These are phyloP conservation scores for Drosophila nebulosa DNA, from an alignment of 1,140 invertebrate genomes.

Conservation along the genomic window DNA sequence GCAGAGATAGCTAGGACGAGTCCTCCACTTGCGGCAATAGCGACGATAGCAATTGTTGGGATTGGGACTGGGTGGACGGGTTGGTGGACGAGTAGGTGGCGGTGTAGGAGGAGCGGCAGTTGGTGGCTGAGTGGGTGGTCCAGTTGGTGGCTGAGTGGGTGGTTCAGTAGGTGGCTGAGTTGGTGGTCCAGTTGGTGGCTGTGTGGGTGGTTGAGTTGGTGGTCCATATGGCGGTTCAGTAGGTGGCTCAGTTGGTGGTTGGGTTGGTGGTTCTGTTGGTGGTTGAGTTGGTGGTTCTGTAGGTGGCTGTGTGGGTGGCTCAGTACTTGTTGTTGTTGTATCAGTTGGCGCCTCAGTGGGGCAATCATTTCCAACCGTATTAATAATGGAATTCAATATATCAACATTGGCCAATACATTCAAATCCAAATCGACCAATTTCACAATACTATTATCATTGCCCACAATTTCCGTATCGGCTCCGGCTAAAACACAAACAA, in stretches of 20 bases:
- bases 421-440: constrained; percentile 44
- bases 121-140: constrained; percentile 14
- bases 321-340: neutral
- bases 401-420: constrained; percentile 19
- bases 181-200: neutral
- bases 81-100: constrained; percentile 32
- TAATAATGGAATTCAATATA: constrained; percentile 31
- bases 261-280: constrained; percentile 7
- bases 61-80: constrained; percentile 43
- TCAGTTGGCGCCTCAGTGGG: constrained; percentile 14
- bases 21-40: constrained; percentile 63
- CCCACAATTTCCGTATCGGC: constrained; percentile 33
- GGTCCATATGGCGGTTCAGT: constrained; percentile 14
- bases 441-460: constrained; percentile 28
- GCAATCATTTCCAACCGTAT: constrained; percentile 39
- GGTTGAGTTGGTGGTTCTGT: constrained; percentile 6
- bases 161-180: constrained; percentile 30
- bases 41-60: constrained; percentile 60
- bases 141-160: neutral
- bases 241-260: constrained; percentile 18
- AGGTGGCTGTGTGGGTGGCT: constrained; percentile 17
- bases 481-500: constrained; percentile 31
- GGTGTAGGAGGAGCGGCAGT: constrained; percentile 3
- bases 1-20: constrained; percentile 62
- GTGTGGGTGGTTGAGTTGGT: constrained; percentile 7